These are phyloP conservation scores for Parnassius orleans DNA, from an alignment of 2,888 invertebrate genomes.

Conservation along the genomic window DNA sequence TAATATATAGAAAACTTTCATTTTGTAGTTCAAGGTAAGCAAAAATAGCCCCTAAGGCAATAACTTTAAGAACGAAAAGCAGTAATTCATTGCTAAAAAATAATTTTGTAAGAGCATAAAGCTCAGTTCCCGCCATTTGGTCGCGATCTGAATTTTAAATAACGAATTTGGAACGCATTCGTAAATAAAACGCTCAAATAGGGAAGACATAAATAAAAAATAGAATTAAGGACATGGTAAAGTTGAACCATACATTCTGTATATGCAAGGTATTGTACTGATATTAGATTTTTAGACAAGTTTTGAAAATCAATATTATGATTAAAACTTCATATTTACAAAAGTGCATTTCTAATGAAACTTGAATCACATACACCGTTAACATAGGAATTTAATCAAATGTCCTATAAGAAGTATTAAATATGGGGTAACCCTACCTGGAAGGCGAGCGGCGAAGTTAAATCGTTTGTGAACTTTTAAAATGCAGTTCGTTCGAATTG, in stretches of 20 bases:
- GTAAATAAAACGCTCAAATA: constrained; percentile 49
- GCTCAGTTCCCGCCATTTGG: constrained; percentile 56
- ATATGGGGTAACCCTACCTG: constrained; percentile 8
- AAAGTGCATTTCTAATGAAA: too few species aligned
- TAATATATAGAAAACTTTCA: constrained; percentile 42
- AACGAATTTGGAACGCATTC: constrained; percentile 55
- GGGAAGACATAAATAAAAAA: constrained; percentile 6
- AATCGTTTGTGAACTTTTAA: constrained; percentile 64
- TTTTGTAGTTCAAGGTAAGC: constrained; percentile 27
- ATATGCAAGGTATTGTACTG: too few species aligned
- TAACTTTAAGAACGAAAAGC: constrained; percentile 32
- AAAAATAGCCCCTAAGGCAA: constrained; percentile 27
- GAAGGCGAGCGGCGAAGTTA: constrained; percentile 64
- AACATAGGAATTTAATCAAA: neutral
- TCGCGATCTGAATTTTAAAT: constrained; percentile 70
- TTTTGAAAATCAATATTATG: too few species aligned
- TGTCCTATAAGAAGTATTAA: neutral
- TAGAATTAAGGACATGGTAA: neutral
- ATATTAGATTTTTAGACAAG: too few species aligned
- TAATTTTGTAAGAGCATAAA: constrained; percentile 56
- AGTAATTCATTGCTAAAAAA: constrained; percentile 25
- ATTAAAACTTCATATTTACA: too few species aligned
- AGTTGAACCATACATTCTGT: neutral
- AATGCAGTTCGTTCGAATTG: constrained; percentile 64
- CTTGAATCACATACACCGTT: too few species aligned